Base-by-base conservation (phyloP, 2,888 invertebrate species). In the Cataglyphis cursor region DNA sequence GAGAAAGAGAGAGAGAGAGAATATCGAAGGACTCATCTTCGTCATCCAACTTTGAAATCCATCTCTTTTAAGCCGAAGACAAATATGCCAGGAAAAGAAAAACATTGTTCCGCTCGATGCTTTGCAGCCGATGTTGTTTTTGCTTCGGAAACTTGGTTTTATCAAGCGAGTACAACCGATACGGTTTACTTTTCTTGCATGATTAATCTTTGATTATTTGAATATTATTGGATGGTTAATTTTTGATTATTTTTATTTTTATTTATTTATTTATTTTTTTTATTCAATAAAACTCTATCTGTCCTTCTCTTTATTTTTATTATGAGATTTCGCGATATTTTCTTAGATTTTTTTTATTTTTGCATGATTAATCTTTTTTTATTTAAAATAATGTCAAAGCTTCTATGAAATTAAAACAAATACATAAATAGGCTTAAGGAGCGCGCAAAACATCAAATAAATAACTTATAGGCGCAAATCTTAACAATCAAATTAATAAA, bases 21-120 rank as follows among this genome's bases (percentile, higher is more conserved):
- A 18, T 31, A 21, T 12, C 59, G 59, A 70, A 74, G 41, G 54
- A 81, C 18, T 75, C 88, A 84, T 88, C 87, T 82, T 21, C n/a
- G 28, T 54, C 57, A 28, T 41, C 68, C 61, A 70, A 76, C 65
- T 85, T 80, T n/a, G 72, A 24, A 41, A 12, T 51, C 24, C 38
- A 38, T 3, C 10, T 64, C 38, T n/a, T 76, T 54, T 54, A 8
- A 38, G 12, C 15, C 38, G 35, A 6, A n/a, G 51, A n/a, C n/a
- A 51, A 31, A 31, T 70, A 51, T 66, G n/a, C 4, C n/a, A 15
- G n/a, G 5, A 24, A n/a, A 41, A 28, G 9, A 28, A 28, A 35
- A 18, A 38, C 48, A 15, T 54, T 38, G 24, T 24, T 66, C n/a
- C 54, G 38, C 51, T 2, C 73, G 28, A 61, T 8, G 57, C 15